Conservation (phyloP, 2,797 vertebrate genomes). For the Brachyalestes nurse region DNA sequence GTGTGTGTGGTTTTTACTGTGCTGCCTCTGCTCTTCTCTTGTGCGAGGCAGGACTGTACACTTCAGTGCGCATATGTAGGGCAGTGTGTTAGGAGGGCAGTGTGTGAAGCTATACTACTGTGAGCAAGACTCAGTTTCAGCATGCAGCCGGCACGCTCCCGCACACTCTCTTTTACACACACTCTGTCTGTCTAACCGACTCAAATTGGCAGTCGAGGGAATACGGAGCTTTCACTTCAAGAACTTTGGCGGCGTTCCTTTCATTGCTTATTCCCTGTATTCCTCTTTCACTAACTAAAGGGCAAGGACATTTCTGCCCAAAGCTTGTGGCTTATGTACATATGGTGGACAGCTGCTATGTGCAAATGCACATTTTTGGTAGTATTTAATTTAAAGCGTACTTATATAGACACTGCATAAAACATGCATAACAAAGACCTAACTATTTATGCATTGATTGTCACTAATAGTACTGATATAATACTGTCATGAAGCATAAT, state of each 20-base stretch:
- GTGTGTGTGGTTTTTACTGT: conserved; percentile 30
- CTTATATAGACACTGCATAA: background rate
- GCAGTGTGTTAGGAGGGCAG: conserved; percentile 75
- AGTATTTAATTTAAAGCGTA: background rate
- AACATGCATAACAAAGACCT: background rate
- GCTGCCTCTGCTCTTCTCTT: conserved; percentile 22
- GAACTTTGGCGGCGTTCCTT: conserved; percentile 53
- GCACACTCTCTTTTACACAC: conserved; percentile 71
- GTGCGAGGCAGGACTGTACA: conserved; percentile 57
- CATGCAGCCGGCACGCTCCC: conserved; percentile 54
- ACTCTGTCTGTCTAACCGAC: conserved; percentile 9
- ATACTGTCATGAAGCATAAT: background rate
- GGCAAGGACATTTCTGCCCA: conserved; percentile 51
- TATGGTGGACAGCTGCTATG: conserved; percentile 14
- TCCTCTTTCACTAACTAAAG: conserved; percentile 51
- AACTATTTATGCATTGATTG: background rate
- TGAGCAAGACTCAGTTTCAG: conserved; percentile 51
- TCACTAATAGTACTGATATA: background rate
- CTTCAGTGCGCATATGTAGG: conserved; percentile 72
- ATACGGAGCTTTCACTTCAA: conserved; percentile 73
- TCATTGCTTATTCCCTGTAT: conserved; percentile 71
- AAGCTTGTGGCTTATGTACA: conserved; percentile 32
- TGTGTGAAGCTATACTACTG: conserved; percentile 37
- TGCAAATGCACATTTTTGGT: conserved; percentile 20
- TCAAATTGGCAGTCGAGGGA: conserved; percentile 78